Conservation (phyloP, 2,113 vertebrate genomes). For the Thomomys bottae region DNA sequence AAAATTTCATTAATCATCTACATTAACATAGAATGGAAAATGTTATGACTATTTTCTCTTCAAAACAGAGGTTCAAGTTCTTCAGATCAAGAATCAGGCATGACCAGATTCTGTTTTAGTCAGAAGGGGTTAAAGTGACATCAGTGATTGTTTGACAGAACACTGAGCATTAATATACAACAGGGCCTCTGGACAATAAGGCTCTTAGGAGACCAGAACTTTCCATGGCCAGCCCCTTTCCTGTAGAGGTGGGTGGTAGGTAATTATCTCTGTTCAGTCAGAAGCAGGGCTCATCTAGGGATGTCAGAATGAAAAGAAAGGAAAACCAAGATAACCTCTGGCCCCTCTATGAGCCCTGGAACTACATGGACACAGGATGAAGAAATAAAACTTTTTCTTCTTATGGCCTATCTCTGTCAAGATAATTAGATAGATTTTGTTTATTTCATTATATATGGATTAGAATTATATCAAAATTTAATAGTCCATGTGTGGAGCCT, state of each 20-base stretch:
- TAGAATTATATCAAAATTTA: conserved; percentile 4
- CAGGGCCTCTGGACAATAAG: not conserved
- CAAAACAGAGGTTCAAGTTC: not conserved
- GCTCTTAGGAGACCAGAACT: not conserved
- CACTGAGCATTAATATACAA: not conserved
- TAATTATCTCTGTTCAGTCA: not conserved
- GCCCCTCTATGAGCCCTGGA: not conserved
- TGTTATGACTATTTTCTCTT: not conserved
- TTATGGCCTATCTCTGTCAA: not conserved
- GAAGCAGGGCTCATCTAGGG: not conserved
- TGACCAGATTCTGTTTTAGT: too few relatives aligned
- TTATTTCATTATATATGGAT: not conserved
- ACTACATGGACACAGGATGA: not conserved
- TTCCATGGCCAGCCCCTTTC: not conserved
- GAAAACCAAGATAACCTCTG: not conserved
- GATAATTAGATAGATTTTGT: not conserved
- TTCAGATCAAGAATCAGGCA: not conserved
- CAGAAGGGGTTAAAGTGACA: too few relatives aligned
- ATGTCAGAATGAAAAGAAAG: not conserved
- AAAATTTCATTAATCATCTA: not conserved
- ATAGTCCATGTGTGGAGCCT: not conserved
- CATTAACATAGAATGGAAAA: not conserved
- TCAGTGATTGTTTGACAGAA: not conserved
- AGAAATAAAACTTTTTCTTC: not conserved
- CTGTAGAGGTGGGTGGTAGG: not conserved